Evolutionary conservation across 2,797 vertebrate species (phyloP).

Genomic region (Acanthornis magna): DNA sequence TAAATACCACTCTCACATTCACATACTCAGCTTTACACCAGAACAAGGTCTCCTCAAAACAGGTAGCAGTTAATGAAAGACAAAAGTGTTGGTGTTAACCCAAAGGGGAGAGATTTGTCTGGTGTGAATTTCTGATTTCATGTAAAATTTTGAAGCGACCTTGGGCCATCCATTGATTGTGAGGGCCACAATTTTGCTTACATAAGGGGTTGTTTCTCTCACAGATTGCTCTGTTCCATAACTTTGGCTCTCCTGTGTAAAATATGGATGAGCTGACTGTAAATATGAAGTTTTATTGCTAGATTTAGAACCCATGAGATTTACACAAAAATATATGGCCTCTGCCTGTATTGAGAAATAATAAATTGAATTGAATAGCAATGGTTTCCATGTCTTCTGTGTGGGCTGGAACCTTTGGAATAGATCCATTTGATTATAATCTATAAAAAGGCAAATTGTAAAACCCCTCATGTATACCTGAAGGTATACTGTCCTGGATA

Average conservation of each 20-base stretch:
- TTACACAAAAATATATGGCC: not conserved
- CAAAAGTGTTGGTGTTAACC: not conserved
- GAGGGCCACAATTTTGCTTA: not conserved
- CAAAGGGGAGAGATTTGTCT: not conserved
- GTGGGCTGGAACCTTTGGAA: not conserved
- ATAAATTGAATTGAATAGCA: not conserved
- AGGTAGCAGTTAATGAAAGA: not conserved
- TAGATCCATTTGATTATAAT: not conserved
- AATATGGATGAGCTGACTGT: not conserved
- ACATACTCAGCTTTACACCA: not conserved
- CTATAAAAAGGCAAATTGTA: not conserved
- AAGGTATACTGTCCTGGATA: not conserved
- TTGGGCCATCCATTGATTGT: not conserved
- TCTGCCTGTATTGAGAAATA: not conserved
- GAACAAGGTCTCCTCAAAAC: not conserved
- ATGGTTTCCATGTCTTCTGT: not conserved
- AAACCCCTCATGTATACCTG: not conserved
- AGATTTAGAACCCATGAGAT: not conserved
- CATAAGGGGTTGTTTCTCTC: not conserved
- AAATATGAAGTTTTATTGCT: not conserved
- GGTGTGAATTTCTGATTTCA: not conserved
- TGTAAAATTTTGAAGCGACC: not conserved
- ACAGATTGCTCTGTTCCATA: not conserved
- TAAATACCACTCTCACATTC: not conserved
- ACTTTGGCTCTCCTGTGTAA: not conserved